phyloP scores from a whole-genome alignment of 2,888 invertebrate species.

The Cosmorhoe ocellata region DNA sequence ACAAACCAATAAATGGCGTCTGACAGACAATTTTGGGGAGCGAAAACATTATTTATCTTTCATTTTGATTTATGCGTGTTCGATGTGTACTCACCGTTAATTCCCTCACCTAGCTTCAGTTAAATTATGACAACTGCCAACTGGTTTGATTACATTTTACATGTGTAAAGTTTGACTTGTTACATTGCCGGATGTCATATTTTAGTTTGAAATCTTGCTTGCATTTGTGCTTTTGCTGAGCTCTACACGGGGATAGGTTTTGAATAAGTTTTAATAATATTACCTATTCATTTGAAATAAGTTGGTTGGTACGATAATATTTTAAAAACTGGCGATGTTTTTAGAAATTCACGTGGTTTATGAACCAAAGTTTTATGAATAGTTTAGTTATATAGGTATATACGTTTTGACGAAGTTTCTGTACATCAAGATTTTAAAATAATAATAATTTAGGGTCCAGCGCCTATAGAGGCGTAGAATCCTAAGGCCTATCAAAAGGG shows the following conservation, averaged over 20 bases:
- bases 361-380: too few species aligned
- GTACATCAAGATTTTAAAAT: too few species aligned
- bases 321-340: too few species aligned
- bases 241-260: neutral
- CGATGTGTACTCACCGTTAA: slow-evolving; percentile 42
- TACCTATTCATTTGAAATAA: too few species aligned
- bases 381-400: too few species aligned
- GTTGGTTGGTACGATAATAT: too few species aligned
- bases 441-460: too few species aligned
- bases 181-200: slow-evolving; percentile 15
- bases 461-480: too few species aligned
- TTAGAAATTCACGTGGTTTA: too few species aligned
- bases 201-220: slow-evolving; percentile 2
- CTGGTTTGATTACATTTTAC: slow-evolving; percentile 18
- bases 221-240: slow-evolving; percentile 14
- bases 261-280: neutral
- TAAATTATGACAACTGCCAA: slow-evolving; percentile 19
- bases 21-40: slow-evolving; percentile 59
- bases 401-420: too few species aligned
- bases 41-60: slow-evolving; percentile 65
- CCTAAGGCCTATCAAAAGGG: slow-evolving; percentile 16
- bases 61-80: slow-evolving; percentile 46
- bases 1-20: slow-evolving; percentile 73
- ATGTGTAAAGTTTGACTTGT: slow-evolving; percentile 16
- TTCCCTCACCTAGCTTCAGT: slow-evolving; percentile 35